These are phyloP conservation scores for Dasysyrphus albostriatus DNA, from an alignment of 2,888 invertebrate species.

Conservation along the genomic window DNA sequence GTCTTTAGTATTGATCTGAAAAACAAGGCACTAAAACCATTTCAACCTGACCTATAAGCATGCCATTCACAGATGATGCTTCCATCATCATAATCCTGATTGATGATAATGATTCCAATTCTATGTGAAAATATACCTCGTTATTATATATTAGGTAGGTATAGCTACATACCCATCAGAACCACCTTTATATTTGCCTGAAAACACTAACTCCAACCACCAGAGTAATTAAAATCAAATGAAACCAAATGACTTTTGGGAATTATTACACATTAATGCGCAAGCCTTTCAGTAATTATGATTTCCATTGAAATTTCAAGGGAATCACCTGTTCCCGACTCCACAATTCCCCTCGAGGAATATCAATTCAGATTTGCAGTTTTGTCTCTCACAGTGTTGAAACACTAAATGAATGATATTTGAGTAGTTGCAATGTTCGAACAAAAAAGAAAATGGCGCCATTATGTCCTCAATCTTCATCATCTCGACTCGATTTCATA, in stretches of 20 bases:
- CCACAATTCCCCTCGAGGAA: neutral
- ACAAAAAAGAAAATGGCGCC: constrained; percentile 5
- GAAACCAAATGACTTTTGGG: constrained; percentile 51
- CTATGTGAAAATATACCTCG: constrained; percentile 11
- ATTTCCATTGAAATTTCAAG: constrained; percentile 38
- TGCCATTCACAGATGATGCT: constrained; percentile 29
- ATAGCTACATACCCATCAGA: neutral
- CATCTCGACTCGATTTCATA: neutral
- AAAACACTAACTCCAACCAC: neutral
- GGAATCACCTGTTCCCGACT: neutral
- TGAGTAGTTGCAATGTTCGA: neutral
- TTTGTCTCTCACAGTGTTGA: neutral
- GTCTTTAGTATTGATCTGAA: constrained; percentile 3
- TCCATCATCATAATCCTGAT: constrained; percentile 59
- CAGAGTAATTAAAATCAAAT: constrained; percentile 71
- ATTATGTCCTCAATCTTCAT: constrained; percentile 2
- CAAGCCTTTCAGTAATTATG: constrained; percentile 64
- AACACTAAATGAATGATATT: neutral
- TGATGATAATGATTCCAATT: constrained; percentile 63
- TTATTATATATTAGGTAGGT: too few relatives aligned
- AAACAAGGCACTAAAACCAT: constrained; percentile 10
- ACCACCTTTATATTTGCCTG: neutral
- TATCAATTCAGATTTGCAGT: neutral
- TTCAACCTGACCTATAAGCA: constrained; percentile 3
- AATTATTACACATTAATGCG: constrained; percentile 45